phyloP scores from a whole-genome alignment of 2,888 invertebrate genomes.

The Hedya salicella region DNA sequence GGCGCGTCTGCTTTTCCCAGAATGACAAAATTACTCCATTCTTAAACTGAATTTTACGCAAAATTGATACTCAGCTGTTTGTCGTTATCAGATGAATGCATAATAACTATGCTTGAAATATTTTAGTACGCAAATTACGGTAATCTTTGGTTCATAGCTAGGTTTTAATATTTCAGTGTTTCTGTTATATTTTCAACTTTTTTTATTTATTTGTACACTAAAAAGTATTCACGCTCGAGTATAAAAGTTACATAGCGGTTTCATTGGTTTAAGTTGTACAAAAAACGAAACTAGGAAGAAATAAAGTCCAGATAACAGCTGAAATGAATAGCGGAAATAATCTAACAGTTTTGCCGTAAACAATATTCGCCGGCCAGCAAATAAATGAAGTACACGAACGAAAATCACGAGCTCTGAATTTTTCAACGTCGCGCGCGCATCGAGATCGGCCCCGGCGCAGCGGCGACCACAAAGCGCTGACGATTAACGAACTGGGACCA shows the following conservation, averaged over 20 bases:
- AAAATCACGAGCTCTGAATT: constrained; percentile 81
- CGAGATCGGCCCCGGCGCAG: constrained; percentile 66
- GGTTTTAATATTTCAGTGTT: background rate
- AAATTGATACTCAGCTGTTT: constrained; percentile 31
- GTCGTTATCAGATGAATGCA: constrained; percentile 28
- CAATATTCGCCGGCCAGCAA: constrained; percentile 72
- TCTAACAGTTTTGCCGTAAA: constrained; percentile 63
- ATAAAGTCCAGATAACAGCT: background rate
- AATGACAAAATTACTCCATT: constrained; percentile 41
- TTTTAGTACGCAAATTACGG: constrained; percentile 29
- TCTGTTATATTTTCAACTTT: background rate
- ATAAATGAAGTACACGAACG: constrained; percentile 79
- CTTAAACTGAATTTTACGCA: constrained; percentile 37
- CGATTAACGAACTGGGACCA: constrained; percentile 75
- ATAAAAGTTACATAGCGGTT: no score
- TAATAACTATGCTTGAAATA: constrained; percentile 26
- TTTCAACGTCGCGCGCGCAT: constrained; percentile 77
- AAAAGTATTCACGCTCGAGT: no score
- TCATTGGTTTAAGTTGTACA: constrained; percentile 3
- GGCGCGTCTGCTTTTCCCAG: constrained; percentile 20
- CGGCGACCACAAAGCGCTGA: constrained; percentile 75
- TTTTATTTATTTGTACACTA: no score
- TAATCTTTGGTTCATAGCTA: constrained; percentile 3
- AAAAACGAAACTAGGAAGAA: background rate
- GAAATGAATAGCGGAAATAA: constrained; percentile 64